phyloP scores from a whole-genome alignment of 2,113 vertebrate genomes.

The Lagenorhynchus albirostris region DNA sequence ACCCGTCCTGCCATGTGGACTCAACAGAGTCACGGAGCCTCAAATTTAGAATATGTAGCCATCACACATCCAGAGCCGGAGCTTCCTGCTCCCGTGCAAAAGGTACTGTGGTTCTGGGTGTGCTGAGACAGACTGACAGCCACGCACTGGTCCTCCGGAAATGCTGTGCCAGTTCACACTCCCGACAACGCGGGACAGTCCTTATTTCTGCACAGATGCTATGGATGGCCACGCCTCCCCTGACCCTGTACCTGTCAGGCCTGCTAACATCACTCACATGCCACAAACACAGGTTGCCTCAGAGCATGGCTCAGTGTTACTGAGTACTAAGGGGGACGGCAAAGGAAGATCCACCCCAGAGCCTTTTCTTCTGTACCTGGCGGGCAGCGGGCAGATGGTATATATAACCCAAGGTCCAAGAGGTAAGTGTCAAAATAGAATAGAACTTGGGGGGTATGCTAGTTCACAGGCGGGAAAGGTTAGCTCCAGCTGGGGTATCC shows the following conservation, averaged over 20 bases:
- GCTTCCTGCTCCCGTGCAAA: neutral
- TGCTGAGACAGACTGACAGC: too few relatives aligned
- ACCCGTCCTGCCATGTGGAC: rapidly evolving
- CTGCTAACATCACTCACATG: rapidly evolving
- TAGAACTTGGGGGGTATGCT: rapidly evolving
- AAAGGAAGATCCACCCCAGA: rapidly evolving
- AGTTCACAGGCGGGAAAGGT: neutral
- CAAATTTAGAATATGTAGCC: neutral
- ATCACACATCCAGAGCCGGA: rapidly evolving
- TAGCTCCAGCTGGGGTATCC: rapidly evolving
- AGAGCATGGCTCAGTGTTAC: neutral
- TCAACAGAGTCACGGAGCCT: rapidly evolving
- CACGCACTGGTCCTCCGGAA: neutral
- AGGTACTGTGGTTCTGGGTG: rapidly evolving
- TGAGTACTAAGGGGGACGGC: rapidly evolving
- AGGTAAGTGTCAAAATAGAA: neutral
- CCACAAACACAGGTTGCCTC: neutral
- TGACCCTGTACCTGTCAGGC: neutral
- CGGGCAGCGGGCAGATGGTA: rapidly evolving
- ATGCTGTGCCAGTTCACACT: rapidly evolving
- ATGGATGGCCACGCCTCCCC: rapidly evolving
- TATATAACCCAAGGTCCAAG: neutral
- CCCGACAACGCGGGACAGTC: too few relatives aligned
- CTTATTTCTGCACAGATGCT: neutral
- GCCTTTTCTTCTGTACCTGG: neutral